Base-by-base conservation (phyloP, 2,113 vertebrate genomes). In the Chionomys nivalis region DNA sequence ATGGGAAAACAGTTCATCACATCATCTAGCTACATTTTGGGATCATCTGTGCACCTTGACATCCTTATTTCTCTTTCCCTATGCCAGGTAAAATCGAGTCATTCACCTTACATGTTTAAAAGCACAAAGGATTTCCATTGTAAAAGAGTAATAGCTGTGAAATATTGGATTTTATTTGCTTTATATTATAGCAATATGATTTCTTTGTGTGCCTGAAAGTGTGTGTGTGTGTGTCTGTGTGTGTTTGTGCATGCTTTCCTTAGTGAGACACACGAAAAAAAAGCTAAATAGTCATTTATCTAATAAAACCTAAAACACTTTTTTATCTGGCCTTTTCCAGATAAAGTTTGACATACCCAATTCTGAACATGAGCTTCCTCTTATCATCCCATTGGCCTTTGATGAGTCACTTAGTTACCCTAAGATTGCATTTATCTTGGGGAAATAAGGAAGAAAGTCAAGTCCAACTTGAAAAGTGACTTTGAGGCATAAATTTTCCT, bases 361-460 rank as follows among this genome's bases (percentile, higher is more conserved):
- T 90, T 91, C 47, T 2, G 1, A 52, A 11, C 11, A 31, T 58
- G 61, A 91, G 44, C 7, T 95, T 96, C 58, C 42, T 70, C 16
- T 94, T 95, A 0, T 90, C 72, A 97, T 23, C 52, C 61, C 58
- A 96, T 85, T 94, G 89, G 70, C 68, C 31, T 89, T 70, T 87
- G 61, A 75, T 0, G 72, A 70, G 2, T 26, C 82, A n/a, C 8
- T 92, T 89, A 85, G 26, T 10, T 4, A 70, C 78, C 89, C 26
- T 61, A 39, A 47, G 58, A 61, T 16, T 3, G 31, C 89, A 31
- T 93, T 72, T 95, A 42, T 58, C 61, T 76, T 93, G 12, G 83
- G 0, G 73, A 90, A 75, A 94, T 63, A 90, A 73, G 72, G 93
- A 7, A 89, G 24, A 11, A 96, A 91, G 49, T 36, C 39, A 87